Evolutionary conservation across 1,140 invertebrate species (phyloP).

Genomic region (Leptopilina clavipes): DNA sequence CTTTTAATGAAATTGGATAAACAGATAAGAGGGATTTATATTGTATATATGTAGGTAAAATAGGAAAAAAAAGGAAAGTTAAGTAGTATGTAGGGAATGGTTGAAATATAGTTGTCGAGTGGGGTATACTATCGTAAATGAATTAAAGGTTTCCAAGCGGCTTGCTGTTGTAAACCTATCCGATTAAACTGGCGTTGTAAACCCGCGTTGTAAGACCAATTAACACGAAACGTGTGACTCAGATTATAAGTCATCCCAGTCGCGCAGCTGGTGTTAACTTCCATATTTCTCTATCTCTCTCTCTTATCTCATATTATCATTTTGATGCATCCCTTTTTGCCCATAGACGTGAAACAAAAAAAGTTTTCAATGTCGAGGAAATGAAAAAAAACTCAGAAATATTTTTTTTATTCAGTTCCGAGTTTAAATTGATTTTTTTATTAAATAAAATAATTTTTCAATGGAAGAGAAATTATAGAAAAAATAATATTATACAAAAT

Average conservation of each 20-base stretch:
- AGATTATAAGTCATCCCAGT: conserved; percentile 63
- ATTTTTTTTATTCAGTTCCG: too few species aligned
- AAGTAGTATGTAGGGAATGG: conserved; percentile 35
- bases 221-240: conserved; percentile 63
- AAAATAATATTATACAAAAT: too few species aligned
- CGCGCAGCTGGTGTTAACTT: conserved; percentile 44
- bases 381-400: too few species aligned
- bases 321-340: not conserved
- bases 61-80: conserved; percentile 35
- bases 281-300: not conserved
- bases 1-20: not conserved
- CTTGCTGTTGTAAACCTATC: conserved; percentile 65
- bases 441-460: not conserved
- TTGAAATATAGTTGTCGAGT: conserved; percentile 50
- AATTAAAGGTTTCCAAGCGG: conserved; percentile 63
- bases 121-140: conserved; percentile 62
- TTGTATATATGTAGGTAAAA: conserved; percentile 41
- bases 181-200: conserved; percentile 64
- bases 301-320: conserved; percentile 14
- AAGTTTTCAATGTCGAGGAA: not conserved
- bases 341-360: not conserved
- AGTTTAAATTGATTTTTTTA: too few species aligned
- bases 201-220: conserved; percentile 61
- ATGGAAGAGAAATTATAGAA: not conserved
- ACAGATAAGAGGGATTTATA: conserved; percentile 28